Evolutionary conservation across 1,140 invertebrate species (phyloP), one percentile per base, ranked within the genome.

Genomic region (Pollicipes pollicipes): DNA sequence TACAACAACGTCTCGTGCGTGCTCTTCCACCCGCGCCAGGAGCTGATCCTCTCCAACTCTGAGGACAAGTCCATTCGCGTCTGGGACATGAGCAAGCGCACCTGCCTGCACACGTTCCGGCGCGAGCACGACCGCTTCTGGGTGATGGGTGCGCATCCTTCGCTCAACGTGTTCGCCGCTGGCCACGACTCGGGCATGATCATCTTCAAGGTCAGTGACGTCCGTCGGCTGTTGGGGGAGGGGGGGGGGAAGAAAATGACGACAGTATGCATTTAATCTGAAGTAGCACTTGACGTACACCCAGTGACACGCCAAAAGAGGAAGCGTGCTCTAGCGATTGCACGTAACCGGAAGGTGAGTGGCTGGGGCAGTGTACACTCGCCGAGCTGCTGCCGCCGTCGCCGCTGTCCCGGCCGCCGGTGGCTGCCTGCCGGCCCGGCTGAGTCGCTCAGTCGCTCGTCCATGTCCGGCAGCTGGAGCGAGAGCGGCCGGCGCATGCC

Each of bases 1-100:
- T 99, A 98, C 82, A 97, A 98, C 82, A 99, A 99, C 80, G 96
- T 99, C 0, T 98, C 95, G 0, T 98, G 95, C 78, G 94, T 95
- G 1, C 79, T 98, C 13, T 99, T 99, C 80, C 97, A 99, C 82
- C 96, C 97, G 0, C 84, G 93, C 27, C 93, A 98, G 81, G 97
- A 99, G 77, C 82, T 98, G 13, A 97, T 99, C 74, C 81, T 99
- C 13, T 97, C 93, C 32, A 98, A 99, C 81, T 73, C 72, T 8
- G 97, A 99, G 79, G 97, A 99, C 81, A 97, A 95, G 79, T 95
- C 90, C 77, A 97, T 99, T 75, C 83, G 96, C 10, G 93, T 99
- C 1, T 99, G 97, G 97, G 97, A 99, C 80, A 93, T 98, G 90
- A 90, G 90, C 26, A 99, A 99, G 81, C 84, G 96, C 45, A 93